A percentile compares a stretch with the other conserved stretches of the same genome.
phyloP scores from a whole-genome alignment of 64 coral and sea anemone species.

The Dendrophyllia cribrosa region DNA sequence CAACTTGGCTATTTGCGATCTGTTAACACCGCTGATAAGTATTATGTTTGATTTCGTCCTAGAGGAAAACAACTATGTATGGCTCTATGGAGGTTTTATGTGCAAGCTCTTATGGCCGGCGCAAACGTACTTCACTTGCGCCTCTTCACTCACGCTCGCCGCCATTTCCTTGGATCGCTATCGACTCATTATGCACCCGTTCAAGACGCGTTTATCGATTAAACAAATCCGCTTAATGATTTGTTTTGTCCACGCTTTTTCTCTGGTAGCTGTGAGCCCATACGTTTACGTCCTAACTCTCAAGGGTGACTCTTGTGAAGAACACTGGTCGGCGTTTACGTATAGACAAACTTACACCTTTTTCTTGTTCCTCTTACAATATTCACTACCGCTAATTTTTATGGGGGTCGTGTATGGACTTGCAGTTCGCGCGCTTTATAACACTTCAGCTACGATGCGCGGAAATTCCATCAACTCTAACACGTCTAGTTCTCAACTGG shows the following conservation, averaged over 20 bases:
- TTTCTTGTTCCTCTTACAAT: constrained; percentile 14
- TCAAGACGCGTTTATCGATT: constrained; percentile 18
- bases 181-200: constrained; percentile 41
- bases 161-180: constrained; percentile 75
- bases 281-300: neutral
- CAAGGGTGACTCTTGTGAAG: neutral
- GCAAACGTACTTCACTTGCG: constrained; percentile 1
- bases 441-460: no score
- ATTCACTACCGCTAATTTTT: neutral
- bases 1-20: constrained; percentile 65
- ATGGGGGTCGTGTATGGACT: no score
- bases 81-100: constrained; percentile 30
- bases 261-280: neutral
- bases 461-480: no score
- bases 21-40: constrained; percentile 45
- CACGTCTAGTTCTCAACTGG: no score
- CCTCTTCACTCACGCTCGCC: constrained; percentile 45
- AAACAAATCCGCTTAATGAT: constrained; percentile 13
- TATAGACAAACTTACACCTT: constrained; percentile 41
- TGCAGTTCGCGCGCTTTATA: no score
- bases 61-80: constrained; percentile 54
- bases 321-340: neutral
- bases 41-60: constrained; percentile 68
- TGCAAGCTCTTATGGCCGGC: constrained; percentile 56
- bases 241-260: neutral